Base-by-base conservation (phyloP, 2,888 invertebrate genomes). In the Muschampia plurimacula region DNA sequence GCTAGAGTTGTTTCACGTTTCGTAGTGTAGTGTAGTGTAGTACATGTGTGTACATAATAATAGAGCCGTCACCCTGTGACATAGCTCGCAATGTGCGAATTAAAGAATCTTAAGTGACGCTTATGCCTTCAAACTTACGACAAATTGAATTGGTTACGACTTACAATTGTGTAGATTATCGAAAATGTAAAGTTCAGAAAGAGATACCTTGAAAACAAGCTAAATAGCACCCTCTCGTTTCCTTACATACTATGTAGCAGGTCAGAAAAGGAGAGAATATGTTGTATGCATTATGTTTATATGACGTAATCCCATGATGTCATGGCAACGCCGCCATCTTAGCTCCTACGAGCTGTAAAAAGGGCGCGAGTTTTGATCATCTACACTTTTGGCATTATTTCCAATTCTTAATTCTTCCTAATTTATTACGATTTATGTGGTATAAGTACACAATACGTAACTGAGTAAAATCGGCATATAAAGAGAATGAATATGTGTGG, bases 241-340 rank as follows among this genome's bases (percentile, higher is more conserved):
- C n/a, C 7, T 39, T 41, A 41, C n/a, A 63, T 36, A 2, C 36
- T 39, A 60, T 39, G 13, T 3, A 13, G n/a, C 13, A 60, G 8
- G 78, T 73, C 57, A 28, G 83, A 92, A 52, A 80, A 82, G 79
- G 88, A 89, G 67, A 72, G 76, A 77, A 74, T 41, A 74, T 36
- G 74, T 72, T 36, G 59, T 9, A 22, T 59, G n/a, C 57, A 22
- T 69, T 75, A 79, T 89, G 85, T 88, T 87, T 86, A 86, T 79
- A 74, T 89, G 89, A 89, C 85, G 88, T 87, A 88, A 88, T 83
- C 84, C 77, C 85, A 89, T 92, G 91, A 91, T 89, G 89, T 91
- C 92, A 92, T 91, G 88, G 87, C 81, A 89, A 89, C 86, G 83
- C 77, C 67, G 62, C 67, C 72, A 67, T 67, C 41, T 67, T 67